Evolutionary conservation across 2,113 vertebrate genomes (phyloP), one percentile per base, ranked within the genome.

Genomic region (Cottus gobio): DNA sequence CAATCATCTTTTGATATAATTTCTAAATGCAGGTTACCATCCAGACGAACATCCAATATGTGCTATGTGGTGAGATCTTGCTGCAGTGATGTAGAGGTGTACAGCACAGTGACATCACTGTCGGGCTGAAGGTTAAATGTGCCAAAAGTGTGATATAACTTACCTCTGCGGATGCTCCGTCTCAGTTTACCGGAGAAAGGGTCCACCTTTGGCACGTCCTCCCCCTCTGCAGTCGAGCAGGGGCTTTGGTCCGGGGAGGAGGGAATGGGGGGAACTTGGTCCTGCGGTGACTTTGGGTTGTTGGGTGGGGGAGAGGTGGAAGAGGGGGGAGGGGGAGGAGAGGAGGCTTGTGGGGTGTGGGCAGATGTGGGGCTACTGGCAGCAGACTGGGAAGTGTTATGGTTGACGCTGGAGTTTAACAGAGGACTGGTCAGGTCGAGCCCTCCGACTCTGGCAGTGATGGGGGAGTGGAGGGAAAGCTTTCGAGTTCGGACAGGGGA

Each of bases 401-500:
- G 95, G 62, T 92, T 80, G 0, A 93, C 84, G 0, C 93, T 93
- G 0, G 95, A 95, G 0, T 95, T 95, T 18, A 93, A 93, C 8
- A 92, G 84, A 0, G 95, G 96, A 6, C 95, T 94, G 7, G 95
- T 87, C 11, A 99, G 95, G 92, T 99, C 97, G 3, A 98, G 91
- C 4, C 95, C 96, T 2, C 96, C 96, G 0, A 96, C 95, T 87
- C 96, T 96, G 85, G 95, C 94, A 54, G 95, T 96, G 85, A 97
- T 80, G 1, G 97, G 97, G 3, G 98, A 98, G 80, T 97, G 98
- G 89, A 99, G 93, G 0, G 97, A 98, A 5, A 99, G 94, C 82
- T 99, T 99, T 37, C 98, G 95, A 7, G 95, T 95, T 82, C 96
- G 96, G 60, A 98, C 96, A 0, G 98, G 98, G 4, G 98, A 99